Conservation (phyloP, 2,113 vertebrate species). For the Murina feae region DNA sequence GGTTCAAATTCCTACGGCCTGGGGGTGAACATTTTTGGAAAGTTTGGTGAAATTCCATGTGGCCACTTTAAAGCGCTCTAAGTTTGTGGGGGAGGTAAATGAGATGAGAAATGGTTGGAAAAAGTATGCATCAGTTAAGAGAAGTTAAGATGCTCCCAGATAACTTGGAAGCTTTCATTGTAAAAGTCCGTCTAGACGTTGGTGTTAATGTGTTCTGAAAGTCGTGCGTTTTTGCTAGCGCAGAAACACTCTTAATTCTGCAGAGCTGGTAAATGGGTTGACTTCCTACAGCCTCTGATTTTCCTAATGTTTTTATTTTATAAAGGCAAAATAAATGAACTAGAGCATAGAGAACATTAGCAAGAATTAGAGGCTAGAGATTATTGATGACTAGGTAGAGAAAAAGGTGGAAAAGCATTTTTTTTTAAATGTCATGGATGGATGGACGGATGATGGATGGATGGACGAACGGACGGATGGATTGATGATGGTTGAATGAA, state of each 20-base stretch:
- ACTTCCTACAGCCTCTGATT: neutral
- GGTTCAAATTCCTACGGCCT: slow-evolving; percentile 17
- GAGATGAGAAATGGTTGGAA: neutral
- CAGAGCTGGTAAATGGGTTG: neutral
- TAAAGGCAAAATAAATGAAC: neutral
- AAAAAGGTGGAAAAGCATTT: neutral
- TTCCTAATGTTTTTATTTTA: neutral
- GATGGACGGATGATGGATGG: neutral
- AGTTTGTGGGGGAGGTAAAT: neutral
- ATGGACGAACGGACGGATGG: neutral
- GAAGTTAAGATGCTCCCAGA: neutral
- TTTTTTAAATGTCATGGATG: neutral
- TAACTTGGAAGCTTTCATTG: neutral
- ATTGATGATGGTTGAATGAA: neutral
- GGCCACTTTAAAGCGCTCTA: slow-evolving; percentile 31
- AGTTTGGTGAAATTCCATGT: slow-evolving; percentile 40
- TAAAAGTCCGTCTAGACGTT: neutral
- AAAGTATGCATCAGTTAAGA: neutral
- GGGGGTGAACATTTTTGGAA: slow-evolving; percentile 37
- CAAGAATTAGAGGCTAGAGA: neutral
- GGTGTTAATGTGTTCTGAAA: neutral
- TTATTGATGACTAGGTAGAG: neutral
- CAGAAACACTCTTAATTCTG: neutral
- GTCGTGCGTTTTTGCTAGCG: neutral
- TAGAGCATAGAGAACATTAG: neutral